These are phyloP conservation scores for Thinocorus orbignyianus DNA, from an alignment of 2,113 vertebrate genomes.

Conservation along the genomic window DNA sequence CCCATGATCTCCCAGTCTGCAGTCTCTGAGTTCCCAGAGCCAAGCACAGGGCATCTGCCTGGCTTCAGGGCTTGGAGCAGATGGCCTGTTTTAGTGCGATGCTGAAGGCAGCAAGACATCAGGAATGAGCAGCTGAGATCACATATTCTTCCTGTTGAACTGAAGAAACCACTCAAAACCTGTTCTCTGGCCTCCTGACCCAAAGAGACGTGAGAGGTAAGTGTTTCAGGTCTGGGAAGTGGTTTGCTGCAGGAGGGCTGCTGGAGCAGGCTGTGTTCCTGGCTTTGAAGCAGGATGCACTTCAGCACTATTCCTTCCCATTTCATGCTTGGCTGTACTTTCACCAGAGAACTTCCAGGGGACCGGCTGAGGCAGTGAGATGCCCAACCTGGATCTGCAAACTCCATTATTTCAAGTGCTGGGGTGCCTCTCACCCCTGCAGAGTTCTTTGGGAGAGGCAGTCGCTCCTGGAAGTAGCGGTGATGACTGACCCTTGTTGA, in stretches of 20 bases:
- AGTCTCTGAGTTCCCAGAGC: not conserved
- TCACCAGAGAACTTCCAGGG: not conserved
- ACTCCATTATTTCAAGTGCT: not conserved
- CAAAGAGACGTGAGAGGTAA: not conserved
- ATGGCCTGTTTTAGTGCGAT: not conserved
- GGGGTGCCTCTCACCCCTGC: not conserved
- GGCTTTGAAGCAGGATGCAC: not conserved
- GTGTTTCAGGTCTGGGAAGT: not conserved
- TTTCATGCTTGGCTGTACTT: not conserved
- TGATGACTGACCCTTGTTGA: not conserved
- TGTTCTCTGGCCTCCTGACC: not conserved
- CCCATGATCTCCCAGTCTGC: not conserved
- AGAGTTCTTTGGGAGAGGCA: not conserved
- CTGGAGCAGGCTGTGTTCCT: not conserved
- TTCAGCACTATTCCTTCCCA: not conserved
- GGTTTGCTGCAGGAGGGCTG: not conserved
- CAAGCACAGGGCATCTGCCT: not conserved
- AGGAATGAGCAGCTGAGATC: slow-evolving; percentile 40
- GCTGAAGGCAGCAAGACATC: not conserved
- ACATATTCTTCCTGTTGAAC: slow-evolving; percentile 13
- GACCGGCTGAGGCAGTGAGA: not conserved
- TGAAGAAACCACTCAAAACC: not conserved
- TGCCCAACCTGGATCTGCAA: not conserved
- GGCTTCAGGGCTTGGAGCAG: slow-evolving; percentile 32
- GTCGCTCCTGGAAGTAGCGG: not conserved